A percentile compares a stretch with the other conserved stretches of the same genome.
phyloP scores from a whole-genome alignment of 2,797 vertebrate species.

The Bryconaethiops microstoma region DNA sequence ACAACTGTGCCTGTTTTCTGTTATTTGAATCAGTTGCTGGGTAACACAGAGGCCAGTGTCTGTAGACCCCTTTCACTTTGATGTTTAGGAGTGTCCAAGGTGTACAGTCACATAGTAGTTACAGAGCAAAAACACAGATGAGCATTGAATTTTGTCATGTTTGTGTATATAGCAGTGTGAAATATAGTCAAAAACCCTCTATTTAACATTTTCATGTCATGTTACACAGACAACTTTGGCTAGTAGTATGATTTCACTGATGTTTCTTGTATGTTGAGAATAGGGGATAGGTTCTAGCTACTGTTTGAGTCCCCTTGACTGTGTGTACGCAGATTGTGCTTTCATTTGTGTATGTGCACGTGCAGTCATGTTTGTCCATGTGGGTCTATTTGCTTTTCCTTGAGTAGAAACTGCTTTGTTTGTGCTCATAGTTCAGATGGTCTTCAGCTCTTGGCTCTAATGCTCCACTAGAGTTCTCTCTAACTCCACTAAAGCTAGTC shows the following conservation, averaged over 20 bases:
- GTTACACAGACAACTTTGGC: background rate
- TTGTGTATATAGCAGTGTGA: background rate
- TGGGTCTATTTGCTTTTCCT: constrained; percentile 8
- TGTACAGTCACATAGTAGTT: background rate
- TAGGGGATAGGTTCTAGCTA: background rate
- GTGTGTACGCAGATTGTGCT: background rate
- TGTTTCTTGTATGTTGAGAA: too few relatives aligned
- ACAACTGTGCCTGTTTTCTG: background rate
- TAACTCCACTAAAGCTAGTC: background rate
- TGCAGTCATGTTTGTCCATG: background rate
- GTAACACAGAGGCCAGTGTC: background rate
- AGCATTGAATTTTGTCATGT: constrained; percentile 10
- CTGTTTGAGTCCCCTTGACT: background rate
- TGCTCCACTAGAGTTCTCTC: background rate
- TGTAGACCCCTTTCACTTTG: background rate
- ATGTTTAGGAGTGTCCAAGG: background rate
- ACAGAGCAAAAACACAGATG: background rate
- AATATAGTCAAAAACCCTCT: background rate
- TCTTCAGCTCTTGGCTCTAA: background rate
- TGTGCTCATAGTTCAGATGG: background rate
- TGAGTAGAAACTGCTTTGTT: background rate
- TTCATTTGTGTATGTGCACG: background rate
- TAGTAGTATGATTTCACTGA: background rate
- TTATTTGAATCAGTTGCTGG: background rate
- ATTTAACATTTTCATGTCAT: too few relatives aligned